Percentiles rank a stretch among this genome's conserved stretches.
phyloP scores from a whole-genome alignment of 2,113 vertebrate species.

The Upupa epops region DNA sequence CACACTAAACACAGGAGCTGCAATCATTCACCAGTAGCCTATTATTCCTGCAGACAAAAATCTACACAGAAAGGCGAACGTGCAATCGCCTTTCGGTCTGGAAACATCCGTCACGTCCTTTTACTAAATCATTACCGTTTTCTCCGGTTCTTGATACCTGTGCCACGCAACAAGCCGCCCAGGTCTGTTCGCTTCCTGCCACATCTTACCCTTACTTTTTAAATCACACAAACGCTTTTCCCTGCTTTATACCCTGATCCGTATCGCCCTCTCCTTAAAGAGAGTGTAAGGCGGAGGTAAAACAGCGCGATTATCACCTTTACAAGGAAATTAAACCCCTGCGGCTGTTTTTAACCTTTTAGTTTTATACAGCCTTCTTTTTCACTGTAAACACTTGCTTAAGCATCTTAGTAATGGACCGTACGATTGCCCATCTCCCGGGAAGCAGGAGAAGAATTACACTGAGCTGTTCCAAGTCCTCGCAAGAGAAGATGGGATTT shows the following conservation, averaged over 20 bases:
- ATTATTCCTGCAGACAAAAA: neutral
- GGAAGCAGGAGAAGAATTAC: conserved; percentile 10
- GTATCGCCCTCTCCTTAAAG: neutral
- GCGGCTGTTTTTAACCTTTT: conserved; percentile 29
- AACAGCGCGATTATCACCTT: neutral
- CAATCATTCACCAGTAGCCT: neutral
- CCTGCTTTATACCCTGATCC: neutral
- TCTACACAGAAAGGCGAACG: neutral
- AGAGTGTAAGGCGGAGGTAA: neutral
- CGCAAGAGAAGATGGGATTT: conserved; percentile 23
- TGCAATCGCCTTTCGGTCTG: neutral
- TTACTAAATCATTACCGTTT: neutral
- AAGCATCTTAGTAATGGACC: neutral
- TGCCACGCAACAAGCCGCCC: neutral
- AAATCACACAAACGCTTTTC: neutral
- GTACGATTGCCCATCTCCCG: neutral
- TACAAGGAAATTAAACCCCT: conserved; percentile 17
- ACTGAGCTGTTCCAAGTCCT: neutral
- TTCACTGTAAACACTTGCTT: neutral
- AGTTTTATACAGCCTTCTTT: neutral
- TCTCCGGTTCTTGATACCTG: neutral
- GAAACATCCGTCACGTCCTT: neutral
- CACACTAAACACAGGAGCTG: neutral
- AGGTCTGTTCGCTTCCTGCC: neutral
- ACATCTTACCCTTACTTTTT: neutral